phyloP scores from a whole-genome alignment of 2,113 vertebrate genomes.

The Atherinomorus stipes region DNA sequence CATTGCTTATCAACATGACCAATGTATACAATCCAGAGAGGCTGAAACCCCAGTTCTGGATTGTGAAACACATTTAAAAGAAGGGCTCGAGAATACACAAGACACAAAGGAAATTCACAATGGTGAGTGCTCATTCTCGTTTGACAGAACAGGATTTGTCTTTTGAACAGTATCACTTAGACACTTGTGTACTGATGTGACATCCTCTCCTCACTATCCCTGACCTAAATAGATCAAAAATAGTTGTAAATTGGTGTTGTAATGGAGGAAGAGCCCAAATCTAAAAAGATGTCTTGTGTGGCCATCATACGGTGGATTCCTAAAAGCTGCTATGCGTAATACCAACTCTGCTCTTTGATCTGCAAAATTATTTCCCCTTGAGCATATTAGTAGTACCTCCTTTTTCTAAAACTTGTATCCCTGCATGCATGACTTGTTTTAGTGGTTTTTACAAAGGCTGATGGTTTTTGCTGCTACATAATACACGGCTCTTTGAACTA shows the following conservation, averaged over 20 bases:
- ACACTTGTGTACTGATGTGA: not conserved
- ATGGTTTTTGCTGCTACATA: constrained; percentile 7
- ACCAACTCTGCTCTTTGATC: not conserved
- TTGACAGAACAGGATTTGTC: not conserved
- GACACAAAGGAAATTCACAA: constrained; percentile 52
- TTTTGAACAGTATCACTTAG: not conserved
- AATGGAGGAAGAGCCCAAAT: not conserved
- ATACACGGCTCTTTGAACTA: constrained; percentile 23
- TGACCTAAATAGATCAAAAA: not conserved
- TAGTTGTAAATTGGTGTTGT: not conserved
- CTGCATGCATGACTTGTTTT: constrained; percentile 40
- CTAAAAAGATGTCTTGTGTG: not conserved
- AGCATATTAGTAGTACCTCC: constrained; percentile 9
- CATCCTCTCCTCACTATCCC: too few relatives aligned
- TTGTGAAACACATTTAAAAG: constrained; percentile 23
- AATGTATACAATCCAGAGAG: constrained; percentile 55
- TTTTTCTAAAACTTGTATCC: constrained; percentile 24
- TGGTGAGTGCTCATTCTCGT: constrained; percentile 65
- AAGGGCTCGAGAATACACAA: constrained; percentile 37
- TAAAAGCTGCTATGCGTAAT: not conserved
- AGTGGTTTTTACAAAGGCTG: not conserved
- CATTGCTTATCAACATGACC: constrained; percentile 32
- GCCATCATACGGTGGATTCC: not conserved
- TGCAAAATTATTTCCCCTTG: not conserved
- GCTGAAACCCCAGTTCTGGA: constrained; percentile 22